Percentiles rank a stretch among this genome's conserved stretches.
Evolutionary conservation across 2,888 invertebrate genomes (phyloP).

Genomic region (Rhamnusium bicolor): DNA sequence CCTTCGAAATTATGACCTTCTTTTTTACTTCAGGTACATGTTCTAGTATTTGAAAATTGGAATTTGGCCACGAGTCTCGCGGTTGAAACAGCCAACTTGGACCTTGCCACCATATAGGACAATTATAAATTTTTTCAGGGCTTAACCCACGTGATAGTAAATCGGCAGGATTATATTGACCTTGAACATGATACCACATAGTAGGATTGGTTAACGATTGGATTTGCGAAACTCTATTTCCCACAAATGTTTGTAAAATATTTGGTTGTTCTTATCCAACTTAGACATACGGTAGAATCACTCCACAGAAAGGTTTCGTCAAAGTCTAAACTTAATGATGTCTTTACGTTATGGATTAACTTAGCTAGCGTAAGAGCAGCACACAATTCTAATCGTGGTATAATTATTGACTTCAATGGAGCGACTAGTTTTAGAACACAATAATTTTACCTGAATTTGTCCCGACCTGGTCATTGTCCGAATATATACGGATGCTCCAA

Average conservation of each 20-base stretch:
- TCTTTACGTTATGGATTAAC: neutral
- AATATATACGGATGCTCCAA: neutral
- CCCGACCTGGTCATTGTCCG: neutral
- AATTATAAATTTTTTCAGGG: neutral
- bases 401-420: neutral
- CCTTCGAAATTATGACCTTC: neutral
- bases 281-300: neutral
- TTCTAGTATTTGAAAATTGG: neutral
- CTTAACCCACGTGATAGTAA: neutral
- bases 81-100: neutral
- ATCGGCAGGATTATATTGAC: neutral
- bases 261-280: neutral
- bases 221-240: neutral
- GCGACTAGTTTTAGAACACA: neutral
- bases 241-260: neutral
- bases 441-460: neutral
- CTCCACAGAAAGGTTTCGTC: neutral
- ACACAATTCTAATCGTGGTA: neutral
- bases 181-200: neutral
- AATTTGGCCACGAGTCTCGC: neutral
- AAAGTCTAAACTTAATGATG: neutral
- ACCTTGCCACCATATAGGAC: neutral
- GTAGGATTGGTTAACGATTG: neutral
- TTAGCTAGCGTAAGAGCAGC: neutral
- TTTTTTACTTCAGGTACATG: neutral